Evolutionary conservation across 2,797 vertebrate species (phyloP).

Genomic region (Phrynocephalus forsythii): DNA sequence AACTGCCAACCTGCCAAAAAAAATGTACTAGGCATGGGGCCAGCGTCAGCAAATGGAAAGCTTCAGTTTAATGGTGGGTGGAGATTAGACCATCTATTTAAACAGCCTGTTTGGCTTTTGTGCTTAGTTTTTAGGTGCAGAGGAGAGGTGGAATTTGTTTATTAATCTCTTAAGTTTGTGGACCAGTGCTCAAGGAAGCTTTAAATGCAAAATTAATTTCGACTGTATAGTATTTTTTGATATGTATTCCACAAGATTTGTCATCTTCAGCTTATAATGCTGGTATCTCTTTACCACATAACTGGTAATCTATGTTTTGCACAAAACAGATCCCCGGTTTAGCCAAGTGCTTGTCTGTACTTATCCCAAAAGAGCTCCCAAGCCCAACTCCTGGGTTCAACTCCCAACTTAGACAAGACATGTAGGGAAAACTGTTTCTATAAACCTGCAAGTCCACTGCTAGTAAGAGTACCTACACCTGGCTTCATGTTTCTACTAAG

Average conservation of each 20-base stretch:
- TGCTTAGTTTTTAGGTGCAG: background rate
- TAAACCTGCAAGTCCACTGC: background rate
- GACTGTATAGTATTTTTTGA: background rate
- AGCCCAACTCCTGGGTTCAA: too few species aligned
- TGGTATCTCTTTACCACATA: background rate
- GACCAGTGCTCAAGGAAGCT: background rate
- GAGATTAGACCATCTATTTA: background rate
- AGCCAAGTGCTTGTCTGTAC: background rate
- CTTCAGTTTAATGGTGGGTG: background rate
- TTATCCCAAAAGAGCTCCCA: too few species aligned
- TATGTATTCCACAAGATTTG: background rate
- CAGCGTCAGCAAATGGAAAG: background rate
- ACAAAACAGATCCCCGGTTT: background rate
- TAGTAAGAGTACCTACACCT: too few species aligned
- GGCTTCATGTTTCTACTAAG: too few species aligned
- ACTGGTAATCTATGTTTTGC: background rate
- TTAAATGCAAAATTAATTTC: background rate
- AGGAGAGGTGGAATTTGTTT: background rate
- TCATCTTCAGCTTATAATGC: background rate
- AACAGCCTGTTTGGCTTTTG: background rate
- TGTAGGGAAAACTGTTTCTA: background rate
- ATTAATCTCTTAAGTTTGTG: background rate
- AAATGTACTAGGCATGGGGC: background rate
- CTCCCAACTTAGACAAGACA: too few species aligned
- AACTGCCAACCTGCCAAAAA: background rate